phyloP scores from a whole-genome alignment of 1,140 invertebrate genomes.

The Spodoptera frugiperda region DNA sequence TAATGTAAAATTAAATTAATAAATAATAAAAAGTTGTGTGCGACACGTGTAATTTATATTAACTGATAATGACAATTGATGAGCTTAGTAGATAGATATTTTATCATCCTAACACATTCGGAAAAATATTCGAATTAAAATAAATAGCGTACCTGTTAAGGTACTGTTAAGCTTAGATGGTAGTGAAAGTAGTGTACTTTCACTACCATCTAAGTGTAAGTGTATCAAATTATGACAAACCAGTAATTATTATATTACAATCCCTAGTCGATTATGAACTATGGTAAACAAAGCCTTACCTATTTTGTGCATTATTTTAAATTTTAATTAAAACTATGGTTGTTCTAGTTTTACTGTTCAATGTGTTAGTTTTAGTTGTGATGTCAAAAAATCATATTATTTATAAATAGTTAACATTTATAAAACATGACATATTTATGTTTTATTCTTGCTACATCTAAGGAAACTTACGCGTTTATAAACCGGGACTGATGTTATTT shows the following conservation, averaged over 20 bases:
- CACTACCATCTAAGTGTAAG: no score
- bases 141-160: no score
- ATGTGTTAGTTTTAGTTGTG: background rate
- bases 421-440: no score
- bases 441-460: no score
- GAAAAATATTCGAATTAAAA: no score
- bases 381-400: no score
- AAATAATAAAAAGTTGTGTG: background rate
- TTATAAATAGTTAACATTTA: no score
- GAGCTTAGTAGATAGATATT: background rate
- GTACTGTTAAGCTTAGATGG: no score
- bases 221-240: background rate
- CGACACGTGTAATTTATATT: constrained; percentile 8
- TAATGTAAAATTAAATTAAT: background rate
- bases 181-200: no score
- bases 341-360: background rate
- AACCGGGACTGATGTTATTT: no score
- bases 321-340: background rate
- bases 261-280: constrained; percentile 20
- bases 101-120: background rate
- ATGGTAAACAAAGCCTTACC: constrained; percentile 1
- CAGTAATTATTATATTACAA: constrained; percentile 2
- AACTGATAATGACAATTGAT: background rate
- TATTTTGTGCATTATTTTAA: background rate
- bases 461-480: no score